Percentiles rank a stretch among this genome's conserved stretches.
Evolutionary conservation across 1,140 invertebrate genomes (phyloP).

Genomic region (Yoshiicerus persimilis): DNA sequence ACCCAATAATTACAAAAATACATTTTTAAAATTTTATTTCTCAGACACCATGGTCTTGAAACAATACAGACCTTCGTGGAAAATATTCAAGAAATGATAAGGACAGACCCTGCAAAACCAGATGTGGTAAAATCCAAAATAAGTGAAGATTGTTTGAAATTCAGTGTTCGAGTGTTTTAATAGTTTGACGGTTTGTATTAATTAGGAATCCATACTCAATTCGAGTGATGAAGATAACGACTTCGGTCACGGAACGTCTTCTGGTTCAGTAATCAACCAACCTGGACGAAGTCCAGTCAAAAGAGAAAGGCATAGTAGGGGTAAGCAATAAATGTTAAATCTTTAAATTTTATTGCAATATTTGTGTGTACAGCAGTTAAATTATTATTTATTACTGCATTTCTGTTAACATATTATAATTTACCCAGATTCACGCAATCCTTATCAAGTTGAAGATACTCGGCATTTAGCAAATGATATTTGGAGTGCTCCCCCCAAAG

Average conservation of each 20-base stretch:
- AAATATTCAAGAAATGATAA: constrained; percentile 30
- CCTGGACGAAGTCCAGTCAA: not conserved
- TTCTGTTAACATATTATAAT: no score
- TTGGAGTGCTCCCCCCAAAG: not conserved
- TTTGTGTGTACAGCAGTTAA: no score
- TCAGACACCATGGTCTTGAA: constrained; percentile 1
- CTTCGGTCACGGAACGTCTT: no score
- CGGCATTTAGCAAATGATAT: not conserved
- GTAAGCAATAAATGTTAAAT: no score
- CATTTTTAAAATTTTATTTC: not conserved
- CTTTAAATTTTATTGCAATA: no score
- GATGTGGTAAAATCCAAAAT: not conserved
- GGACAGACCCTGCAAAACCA: not conserved
- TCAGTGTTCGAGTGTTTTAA: no score
- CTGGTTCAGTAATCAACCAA: not conserved
- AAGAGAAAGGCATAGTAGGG: not conserved
- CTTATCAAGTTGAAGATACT: not conserved
- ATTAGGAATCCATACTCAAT: not conserved
- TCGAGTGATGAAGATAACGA: not conserved
- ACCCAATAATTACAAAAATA: no score
- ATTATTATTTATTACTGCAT: not conserved
- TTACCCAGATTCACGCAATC: not conserved
- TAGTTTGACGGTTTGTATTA: not conserved
- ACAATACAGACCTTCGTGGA: constrained; percentile 5
- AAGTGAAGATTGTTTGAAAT: no score